These are phyloP conservation scores for Anaspis maculata DNA, from an alignment of 2,888 invertebrate genomes.

Conservation along the genomic window DNA sequence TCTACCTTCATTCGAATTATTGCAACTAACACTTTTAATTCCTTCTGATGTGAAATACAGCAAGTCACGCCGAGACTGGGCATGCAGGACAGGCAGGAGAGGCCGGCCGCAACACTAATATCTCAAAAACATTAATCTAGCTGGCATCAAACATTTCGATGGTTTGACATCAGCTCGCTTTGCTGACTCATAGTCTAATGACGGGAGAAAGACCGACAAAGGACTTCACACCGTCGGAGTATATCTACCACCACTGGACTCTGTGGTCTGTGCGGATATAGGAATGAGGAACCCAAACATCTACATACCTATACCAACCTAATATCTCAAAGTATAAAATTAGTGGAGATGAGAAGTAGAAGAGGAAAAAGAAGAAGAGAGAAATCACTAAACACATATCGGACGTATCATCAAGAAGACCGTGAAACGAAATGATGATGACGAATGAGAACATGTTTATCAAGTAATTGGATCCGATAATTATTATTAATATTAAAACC, in stretches of 20 bases:
- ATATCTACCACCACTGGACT: slow-evolving; percentile 21
- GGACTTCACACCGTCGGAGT: slow-evolving; percentile 27
- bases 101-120: no score
- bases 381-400: slow-evolving; percentile 8
- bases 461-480: slow-evolving; percentile 29
- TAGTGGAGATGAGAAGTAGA: slow-evolving; percentile 8
- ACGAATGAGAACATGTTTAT: slow-evolving; percentile 28
- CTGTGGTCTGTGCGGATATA: no score
- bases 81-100: no score
- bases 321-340: no score
- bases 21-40: no score
- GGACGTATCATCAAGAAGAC: slow-evolving; percentile 14
- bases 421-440: slow-evolving; percentile 20
- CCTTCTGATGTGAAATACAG: no score
- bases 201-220: slow-evolving; percentile 33
- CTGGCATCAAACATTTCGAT: slow-evolving; percentile 40
- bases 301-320: no score
- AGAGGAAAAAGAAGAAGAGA: slow-evolving; percentile 16
- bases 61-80: no score
- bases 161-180: slow-evolving; percentile 29
- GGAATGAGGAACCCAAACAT: no score
- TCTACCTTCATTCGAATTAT: no score
- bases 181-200: slow-evolving; percentile 18
- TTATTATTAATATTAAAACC: no score
- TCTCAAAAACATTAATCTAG: slow-evolving; percentile 42